Evolutionary conservation across 2,113 vertebrate species (phyloP).

Genomic region (Cnemophilus loriae): DNA sequence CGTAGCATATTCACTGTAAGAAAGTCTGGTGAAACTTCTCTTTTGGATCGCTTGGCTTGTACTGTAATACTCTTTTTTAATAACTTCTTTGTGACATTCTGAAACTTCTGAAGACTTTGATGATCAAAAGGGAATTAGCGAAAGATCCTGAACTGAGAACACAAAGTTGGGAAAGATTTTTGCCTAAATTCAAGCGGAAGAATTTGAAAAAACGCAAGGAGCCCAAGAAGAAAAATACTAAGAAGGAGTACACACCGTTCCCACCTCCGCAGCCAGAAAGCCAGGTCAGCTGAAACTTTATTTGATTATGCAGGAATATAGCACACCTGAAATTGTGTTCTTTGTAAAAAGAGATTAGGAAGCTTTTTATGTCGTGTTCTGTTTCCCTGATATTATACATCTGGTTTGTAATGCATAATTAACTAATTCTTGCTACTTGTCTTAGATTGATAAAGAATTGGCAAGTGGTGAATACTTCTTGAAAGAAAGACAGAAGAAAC

Average conservation of each 20-base stretch:
- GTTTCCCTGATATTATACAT: neutral
- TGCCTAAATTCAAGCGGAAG: conserved; percentile 92
- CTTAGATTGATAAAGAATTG: conserved; percentile 90
- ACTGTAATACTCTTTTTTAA: neutral
- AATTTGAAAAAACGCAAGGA: conserved; percentile 90
- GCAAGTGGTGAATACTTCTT: conserved; percentile 95
- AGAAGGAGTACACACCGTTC: conserved; percentile 95
- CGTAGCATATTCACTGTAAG: neutral
- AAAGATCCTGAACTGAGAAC: conserved; percentile 87
- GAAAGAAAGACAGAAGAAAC: conserved; percentile 86
- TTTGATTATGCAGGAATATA: neutral
- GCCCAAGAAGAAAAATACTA: conserved; percentile 87
- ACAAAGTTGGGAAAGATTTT: conserved; percentile 94
- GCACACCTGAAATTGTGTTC: neutral
- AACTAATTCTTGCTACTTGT: neutral
- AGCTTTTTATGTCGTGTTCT: neutral
- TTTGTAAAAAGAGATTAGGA: neutral
- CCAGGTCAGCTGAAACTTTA: conserved; percentile 76
- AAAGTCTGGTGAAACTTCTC: neutral
- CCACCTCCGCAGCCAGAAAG: conserved; percentile 92
- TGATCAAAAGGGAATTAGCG: conserved; percentile 94
- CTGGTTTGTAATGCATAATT: neutral
- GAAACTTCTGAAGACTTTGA: conserved; percentile 81
- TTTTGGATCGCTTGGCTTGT: neutral
- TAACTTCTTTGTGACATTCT: conserved; percentile 13